Conservation (phyloP, 2,113 vertebrate species). For the Colaptes auratus region DNA sequence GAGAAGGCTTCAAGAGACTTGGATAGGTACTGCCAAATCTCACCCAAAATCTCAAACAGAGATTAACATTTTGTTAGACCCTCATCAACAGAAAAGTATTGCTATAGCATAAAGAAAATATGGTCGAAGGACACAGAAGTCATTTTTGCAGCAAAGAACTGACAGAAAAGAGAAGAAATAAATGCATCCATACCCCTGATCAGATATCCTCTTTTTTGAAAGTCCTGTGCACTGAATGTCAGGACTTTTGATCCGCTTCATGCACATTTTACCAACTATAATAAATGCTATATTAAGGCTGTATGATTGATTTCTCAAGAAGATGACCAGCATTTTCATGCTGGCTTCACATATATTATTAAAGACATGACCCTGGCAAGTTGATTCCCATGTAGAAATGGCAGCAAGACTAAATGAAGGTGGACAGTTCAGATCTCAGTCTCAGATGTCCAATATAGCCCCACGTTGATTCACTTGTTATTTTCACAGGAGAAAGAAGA, state of each 20-base stretch:
- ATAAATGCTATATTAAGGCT: background rate
- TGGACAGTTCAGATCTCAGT: background rate
- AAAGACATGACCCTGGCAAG: background rate
- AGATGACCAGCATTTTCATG: background rate
- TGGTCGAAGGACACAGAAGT: background rate
- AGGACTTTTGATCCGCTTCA: background rate
- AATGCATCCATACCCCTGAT: background rate
- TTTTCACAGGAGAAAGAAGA: background rate
- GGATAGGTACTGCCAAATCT: background rate
- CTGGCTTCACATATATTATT: background rate
- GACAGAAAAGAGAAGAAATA: background rate
- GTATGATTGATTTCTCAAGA: background rate
- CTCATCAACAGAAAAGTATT: background rate
- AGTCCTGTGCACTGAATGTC: background rate
- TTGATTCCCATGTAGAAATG: background rate
- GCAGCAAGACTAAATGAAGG: background rate
- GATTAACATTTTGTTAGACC: background rate
- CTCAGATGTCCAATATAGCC: background rate
- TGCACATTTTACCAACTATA: background rate
- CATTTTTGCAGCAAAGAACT: background rate
- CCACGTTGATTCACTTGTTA: background rate
- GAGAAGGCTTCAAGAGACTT: background rate
- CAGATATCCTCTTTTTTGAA: background rate
- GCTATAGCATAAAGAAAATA: background rate
- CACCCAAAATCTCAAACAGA: background rate